These are phyloP conservation scores for Mesoclemmys tuberculata DNA, from an alignment of 2,113 vertebrate genomes.

Conservation along the genomic window DNA sequence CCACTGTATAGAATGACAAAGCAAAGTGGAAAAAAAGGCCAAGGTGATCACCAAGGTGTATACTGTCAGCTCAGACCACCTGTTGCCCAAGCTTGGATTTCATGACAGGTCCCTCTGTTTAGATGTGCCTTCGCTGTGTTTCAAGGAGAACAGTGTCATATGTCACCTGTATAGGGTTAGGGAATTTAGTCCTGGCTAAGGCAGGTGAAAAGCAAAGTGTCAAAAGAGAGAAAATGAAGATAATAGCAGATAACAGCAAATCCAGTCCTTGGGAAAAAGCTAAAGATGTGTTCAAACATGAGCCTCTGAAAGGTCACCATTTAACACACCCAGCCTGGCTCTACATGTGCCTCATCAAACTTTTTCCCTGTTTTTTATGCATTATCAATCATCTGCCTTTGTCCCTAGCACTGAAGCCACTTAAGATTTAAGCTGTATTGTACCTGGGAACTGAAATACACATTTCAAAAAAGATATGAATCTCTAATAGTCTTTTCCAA, in stretches of 20 bases:
- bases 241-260: neutral
- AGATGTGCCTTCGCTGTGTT: neutral
- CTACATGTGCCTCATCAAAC: neutral
- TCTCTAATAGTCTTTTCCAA: neutral
- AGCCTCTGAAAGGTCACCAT: constrained; percentile 17
- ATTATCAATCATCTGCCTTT: neutral
- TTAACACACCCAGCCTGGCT: neutral
- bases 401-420: neutral
- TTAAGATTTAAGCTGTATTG: neutral
- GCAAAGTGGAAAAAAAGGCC: neutral
- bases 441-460: neutral
- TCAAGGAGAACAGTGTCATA: neutral
- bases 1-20: neutral
- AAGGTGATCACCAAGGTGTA: neutral
- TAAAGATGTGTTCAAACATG: neutral
- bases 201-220: neutral
- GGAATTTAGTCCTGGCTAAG: neutral
- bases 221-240: neutral
- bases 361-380: neutral
- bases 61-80: neutral
- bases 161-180: neutral
- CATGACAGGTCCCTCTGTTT: neutral
- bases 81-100: neutral
- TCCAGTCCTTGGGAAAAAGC: neutral
- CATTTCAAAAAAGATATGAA: neutral